Base-by-base conservation (phyloP, 2,888 invertebrate genomes). In the Mellilla xanthometata region DNA sequence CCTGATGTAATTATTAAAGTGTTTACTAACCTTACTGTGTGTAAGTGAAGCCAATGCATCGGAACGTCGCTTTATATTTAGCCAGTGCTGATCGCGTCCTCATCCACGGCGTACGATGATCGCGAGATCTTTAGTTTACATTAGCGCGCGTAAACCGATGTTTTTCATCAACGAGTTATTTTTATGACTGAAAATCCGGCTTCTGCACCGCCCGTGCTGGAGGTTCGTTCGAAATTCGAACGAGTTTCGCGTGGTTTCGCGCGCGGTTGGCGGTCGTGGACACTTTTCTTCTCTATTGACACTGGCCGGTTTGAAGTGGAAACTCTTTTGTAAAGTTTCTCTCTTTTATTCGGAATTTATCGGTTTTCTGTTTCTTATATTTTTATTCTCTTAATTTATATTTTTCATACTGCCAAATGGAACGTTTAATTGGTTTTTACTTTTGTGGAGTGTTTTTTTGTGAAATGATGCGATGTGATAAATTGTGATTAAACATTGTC, bases 11-110 rank as follows among this genome's bases (percentile, higher is more conserved):
- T n/a, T n/a, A n/a, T n/a, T n/a, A n/a, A n/a, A n/a, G n/a, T n/a
- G n/a, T 19, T 19, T 3, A 19, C 15, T 19, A 3, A 19, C 15
- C 15, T 19, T 48, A 48, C 47, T 48, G 47, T 42, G 8, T 33
- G 5, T 64, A 63, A 67, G 67, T 56, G 63, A 62, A 58, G 57
- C 54, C 66, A 62, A 60, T 69, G 71, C 81, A 75, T 73, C 73
- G 65, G 65, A 62, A 70, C 61, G 51, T 44, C 35, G 51, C 56
- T 67, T 77, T 85, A 86, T 83, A 69, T 79, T 83, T 87, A 87
- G 85, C 82, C 87, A 89, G 88, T 88, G 68, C 69, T 76, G 80
- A 80, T 74, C 83, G 76, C 79, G 87, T 76, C 79, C 81, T 78
- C 81, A 74, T 68, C 72, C 72, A 68, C 68, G 68, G 54, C 69